Evolutionary conservation across 2,113 vertebrate species (phyloP).

Genomic region (Caretta caretta): DNA sequence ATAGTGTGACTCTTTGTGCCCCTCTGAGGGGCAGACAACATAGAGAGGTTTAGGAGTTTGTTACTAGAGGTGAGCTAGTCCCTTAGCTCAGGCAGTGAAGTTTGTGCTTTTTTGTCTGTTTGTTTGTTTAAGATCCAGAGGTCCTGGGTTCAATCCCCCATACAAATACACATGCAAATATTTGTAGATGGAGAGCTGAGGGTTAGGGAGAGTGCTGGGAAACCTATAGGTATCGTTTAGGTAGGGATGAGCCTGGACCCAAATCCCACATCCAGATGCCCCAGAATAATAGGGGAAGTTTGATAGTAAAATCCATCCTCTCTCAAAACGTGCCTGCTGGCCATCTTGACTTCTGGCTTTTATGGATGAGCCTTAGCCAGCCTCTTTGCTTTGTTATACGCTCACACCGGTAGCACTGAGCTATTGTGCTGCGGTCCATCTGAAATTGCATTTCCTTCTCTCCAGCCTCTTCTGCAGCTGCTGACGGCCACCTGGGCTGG

Average conservation of each 20-base stretch:
- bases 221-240: not conserved
- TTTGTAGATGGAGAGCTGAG: not conserved
- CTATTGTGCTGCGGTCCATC: not conserved
- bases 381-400: not conserved
- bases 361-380: not conserved
- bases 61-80: not conserved
- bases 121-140: not conserved
- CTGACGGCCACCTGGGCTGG: constrained; percentile 63
- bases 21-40: not conserved
- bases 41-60: not conserved
- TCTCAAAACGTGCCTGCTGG: not conserved
- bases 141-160: not conserved
- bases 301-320: not conserved
- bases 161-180: not conserved
- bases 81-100: not conserved
- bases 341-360: not conserved
- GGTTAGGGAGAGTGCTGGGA: not conserved
- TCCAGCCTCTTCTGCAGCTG: constrained; percentile 40
- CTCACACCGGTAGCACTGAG: rapidly evolving
- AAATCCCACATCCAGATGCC: not conserved
- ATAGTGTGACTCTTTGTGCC: not conserved
- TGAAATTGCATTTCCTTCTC: not conserved
- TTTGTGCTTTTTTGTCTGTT: not conserved
- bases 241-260: not conserved
- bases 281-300: not conserved